A percentile compares a stretch with the other conserved stretches of the same genome.
Evolutionary conservation across 2,888 invertebrate genomes (phyloP).

Genomic region (Drosophila greeni): DNA sequence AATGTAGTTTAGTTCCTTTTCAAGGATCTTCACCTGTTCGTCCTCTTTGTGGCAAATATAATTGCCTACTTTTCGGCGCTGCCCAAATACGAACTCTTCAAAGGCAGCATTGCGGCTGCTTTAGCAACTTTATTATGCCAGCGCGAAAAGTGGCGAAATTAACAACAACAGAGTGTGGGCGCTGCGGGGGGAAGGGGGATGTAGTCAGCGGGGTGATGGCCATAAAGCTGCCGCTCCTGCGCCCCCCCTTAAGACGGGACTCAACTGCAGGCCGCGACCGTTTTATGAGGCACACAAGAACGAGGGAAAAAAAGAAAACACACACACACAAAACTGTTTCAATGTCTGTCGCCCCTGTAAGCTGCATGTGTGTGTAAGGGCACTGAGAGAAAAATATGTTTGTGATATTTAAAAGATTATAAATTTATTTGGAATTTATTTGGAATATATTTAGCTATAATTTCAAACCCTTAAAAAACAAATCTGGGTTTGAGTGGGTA

Average conservation of each 20-base stretch:
- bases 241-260: constrained; percentile 18
- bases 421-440: background rate
- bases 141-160: constrained; percentile 70
- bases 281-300: constrained; percentile 40
- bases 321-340: constrained; percentile 49
- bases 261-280: constrained; percentile 45
- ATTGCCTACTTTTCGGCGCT: constrained; percentile 58
- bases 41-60: constrained; percentile 43
- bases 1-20: background rate
- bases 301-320: constrained; percentile 29
- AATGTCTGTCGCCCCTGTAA: constrained; percentile 49
- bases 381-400: background rate
- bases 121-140: constrained; percentile 70
- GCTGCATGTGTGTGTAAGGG: constrained; percentile 7
- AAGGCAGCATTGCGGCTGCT: constrained; percentile 51
- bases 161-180: constrained; percentile 51
- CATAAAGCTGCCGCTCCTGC: constrained; percentile 21
- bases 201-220: constrained; percentile 11
- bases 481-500: too few species aligned
- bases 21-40: background rate
- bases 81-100: constrained; percentile 49
- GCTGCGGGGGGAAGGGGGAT: background rate
- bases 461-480: too few species aligned
- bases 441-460: background rate
- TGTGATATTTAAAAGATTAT: background rate